A percentile compares a stretch with the other conserved stretches of the same genome.
Conservation (phyloP, 1,140 invertebrate genomes). For the Drosophila carrolli region DNA sequence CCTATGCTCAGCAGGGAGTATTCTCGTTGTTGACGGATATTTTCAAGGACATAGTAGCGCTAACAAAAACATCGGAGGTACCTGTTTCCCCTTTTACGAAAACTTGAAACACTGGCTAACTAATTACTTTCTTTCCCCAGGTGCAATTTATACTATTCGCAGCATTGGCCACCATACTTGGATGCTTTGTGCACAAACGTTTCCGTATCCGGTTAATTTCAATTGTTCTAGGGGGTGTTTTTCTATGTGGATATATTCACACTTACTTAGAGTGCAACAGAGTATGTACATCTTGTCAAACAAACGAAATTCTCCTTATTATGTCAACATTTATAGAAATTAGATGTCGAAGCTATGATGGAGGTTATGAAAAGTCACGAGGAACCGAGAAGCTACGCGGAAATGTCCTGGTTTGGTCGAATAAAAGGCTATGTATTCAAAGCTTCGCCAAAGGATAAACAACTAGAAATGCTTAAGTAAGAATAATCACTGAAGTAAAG, state of each 20-base stretch:
- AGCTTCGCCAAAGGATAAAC: conserved; percentile 1
- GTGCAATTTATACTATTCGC: conserved; percentile 60
- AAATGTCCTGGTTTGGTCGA: conserved; percentile 21
- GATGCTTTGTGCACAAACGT: conserved; percentile 51
- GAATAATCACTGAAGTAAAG: background rate
- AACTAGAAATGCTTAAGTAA: conserved; percentile 50
- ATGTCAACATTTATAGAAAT: conserved; percentile 45
- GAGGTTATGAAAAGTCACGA: conserved; percentile 58
- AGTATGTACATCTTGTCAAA: conserved; percentile 33
- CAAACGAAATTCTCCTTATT: background rate
- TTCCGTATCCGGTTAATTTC: conserved; percentile 36
- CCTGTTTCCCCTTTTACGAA: conserved; percentile 10
- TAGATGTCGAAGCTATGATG: conserved; percentile 64
- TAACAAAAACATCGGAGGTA: conserved; percentile 67
- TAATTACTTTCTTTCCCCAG: conserved; percentile 30
- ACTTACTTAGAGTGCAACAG: conserved; percentile 79
- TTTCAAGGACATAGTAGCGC: conserved; percentile 45
- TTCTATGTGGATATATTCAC: conserved; percentile 65
- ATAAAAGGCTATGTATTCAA: conserved; percentile 17
- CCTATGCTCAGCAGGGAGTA: conserved; percentile 32
- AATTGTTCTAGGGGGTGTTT: conserved; percentile 43
- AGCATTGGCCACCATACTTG: conserved; percentile 20
- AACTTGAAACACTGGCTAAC: no score
- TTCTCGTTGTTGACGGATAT: conserved; percentile 55
- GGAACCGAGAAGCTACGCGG: background rate